A percentile compares a stretch with the other conserved stretches of the same genome.
Evolutionary conservation across 2,888 invertebrate species (phyloP).

Genomic region (Pasiphila rectangulata): DNA sequence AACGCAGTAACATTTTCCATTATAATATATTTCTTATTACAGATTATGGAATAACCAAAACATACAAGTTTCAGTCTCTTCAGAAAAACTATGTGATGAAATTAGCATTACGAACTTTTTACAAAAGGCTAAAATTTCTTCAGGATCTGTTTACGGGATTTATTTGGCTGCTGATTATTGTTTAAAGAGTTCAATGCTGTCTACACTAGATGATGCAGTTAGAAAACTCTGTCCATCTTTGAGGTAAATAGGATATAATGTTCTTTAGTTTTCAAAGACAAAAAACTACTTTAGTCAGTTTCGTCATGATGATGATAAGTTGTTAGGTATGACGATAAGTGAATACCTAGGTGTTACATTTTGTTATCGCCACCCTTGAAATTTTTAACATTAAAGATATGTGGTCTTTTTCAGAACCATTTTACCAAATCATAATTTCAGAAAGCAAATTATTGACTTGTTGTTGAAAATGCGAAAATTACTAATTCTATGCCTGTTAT

Average conservation of each 20-base stretch:
- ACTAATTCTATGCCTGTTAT: too few relatives aligned
- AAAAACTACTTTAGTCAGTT: too few relatives aligned
- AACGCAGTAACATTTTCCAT: neutral
- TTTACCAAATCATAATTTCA: too few relatives aligned
- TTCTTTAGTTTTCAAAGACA: too few relatives aligned
- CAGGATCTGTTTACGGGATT: slow-evolving; percentile 18
- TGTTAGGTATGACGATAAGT: too few relatives aligned
- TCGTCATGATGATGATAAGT: too few relatives aligned
- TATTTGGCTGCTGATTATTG: slow-evolving; percentile 15
- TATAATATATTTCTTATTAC: slow-evolving; percentile 7
- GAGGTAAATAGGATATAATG: slow-evolving; percentile 15
- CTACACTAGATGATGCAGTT: slow-evolving; percentile 9
- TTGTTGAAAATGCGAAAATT: too few relatives aligned
- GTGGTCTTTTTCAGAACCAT: too few relatives aligned
- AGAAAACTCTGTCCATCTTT: slow-evolving; percentile 16
- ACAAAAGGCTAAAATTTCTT: neutral
- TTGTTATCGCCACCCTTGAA: too few relatives aligned
- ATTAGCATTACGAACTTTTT: slow-evolving; percentile 11
- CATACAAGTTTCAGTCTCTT: slow-evolving; percentile 23
- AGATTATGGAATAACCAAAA: slow-evolving; percentile 33
- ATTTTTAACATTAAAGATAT: too few relatives aligned
- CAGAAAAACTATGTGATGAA: slow-evolving; percentile 17
- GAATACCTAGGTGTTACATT: too few relatives aligned
- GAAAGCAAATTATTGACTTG: too few relatives aligned
- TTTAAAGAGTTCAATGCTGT: slow-evolving; percentile 1